Evolutionary conservation across 35 echinoderm and acorn worm genomes (phyloP), one percentile per base, ranked within the genome.

Genomic region (Heliocidaris tuberculata): DNA sequence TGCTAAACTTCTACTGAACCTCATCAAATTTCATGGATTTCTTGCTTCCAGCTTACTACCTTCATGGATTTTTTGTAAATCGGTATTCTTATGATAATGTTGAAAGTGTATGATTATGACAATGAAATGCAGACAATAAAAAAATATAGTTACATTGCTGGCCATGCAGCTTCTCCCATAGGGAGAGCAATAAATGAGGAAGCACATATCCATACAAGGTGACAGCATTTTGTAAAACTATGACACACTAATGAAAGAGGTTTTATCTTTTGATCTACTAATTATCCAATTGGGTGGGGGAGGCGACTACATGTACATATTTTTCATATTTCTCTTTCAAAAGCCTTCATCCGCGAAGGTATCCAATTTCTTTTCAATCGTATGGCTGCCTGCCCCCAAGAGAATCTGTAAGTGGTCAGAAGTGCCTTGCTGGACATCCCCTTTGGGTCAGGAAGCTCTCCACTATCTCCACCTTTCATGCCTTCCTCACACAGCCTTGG

Each of bases 401-500:
- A 78, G 65, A 78, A 78, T 78, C 65, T 78, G n/a, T 78, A 78
- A 78, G 27, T 78, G 65, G 65, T 78, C 65, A 78, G 65, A 19
- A 78, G 65, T n/a, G 65, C 65, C 17, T 78, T 78, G 65, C 65
- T 78, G 65, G 65, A 78, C 65, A 78, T n/a, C 65, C 61, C 65
- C 65, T 78, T 78, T n/a, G 65, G 65, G 65, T 78, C 65, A 78
- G 65, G 65, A 78, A 78, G 27, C 65, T 78, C 3, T 78, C 21
- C 65, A 78, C 65, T 78, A 78, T 78, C 65, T 78, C 65, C 21
- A n/a, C 21, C 17, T 78, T 24, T 78, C 65, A 78, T 78, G 19
- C 65, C 65, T 78, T 78, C 65, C 65, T 78, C 65, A 78, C 27
- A 78, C 65, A n/a, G 65, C 7, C 65, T 78, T n/a, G 65, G 65